Conservation (phyloP, 2,888 invertebrate genomes). For the Drosophila lutescens region DNA sequence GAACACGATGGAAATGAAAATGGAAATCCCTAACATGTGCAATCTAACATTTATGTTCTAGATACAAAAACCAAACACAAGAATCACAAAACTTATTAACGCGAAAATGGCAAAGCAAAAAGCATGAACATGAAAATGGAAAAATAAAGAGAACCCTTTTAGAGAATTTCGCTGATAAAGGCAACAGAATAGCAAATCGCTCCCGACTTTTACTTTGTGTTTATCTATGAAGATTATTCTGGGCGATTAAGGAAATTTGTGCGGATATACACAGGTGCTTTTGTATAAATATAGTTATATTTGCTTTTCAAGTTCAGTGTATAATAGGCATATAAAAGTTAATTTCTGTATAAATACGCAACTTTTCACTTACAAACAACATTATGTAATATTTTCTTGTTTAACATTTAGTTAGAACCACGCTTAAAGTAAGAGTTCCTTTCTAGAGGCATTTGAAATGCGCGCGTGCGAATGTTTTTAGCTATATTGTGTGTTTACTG, state of each 20-base stretch:
- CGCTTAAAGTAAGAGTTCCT: constrained; percentile 48
- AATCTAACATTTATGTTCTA: constrained; percentile 64
- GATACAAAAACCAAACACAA: constrained; percentile 52
- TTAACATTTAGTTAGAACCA: constrained; percentile 61
- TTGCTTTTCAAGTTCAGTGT: constrained; percentile 41
- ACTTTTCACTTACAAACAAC: constrained; percentile 66
- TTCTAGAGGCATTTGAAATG: constrained; percentile 72
- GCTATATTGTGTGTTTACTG: constrained; percentile 50
- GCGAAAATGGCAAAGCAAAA: constrained; percentile 52
- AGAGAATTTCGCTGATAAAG: constrained; percentile 79
- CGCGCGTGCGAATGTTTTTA: constrained; percentile 74
- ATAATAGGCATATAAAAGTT: constrained; percentile 51
- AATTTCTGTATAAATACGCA: constrained; percentile 53
- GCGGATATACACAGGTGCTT: constrained; percentile 1
- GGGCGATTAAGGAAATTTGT: no score
- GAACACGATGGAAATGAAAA: constrained; percentile 41
- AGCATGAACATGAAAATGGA: constrained; percentile 44
- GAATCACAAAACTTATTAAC: constrained; percentile 63
- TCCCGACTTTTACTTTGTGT: constrained; percentile 9
- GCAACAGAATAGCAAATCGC: constrained; percentile 71
- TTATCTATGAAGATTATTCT: not conserved
- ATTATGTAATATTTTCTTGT: constrained; percentile 52
- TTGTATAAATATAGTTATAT: constrained; percentile 48
- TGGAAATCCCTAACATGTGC: constrained; percentile 68
- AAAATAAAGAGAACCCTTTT: constrained; percentile 77